Conservation (phyloP, 2,113 vertebrate species). For the Mesocricetus auratus region DNA sequence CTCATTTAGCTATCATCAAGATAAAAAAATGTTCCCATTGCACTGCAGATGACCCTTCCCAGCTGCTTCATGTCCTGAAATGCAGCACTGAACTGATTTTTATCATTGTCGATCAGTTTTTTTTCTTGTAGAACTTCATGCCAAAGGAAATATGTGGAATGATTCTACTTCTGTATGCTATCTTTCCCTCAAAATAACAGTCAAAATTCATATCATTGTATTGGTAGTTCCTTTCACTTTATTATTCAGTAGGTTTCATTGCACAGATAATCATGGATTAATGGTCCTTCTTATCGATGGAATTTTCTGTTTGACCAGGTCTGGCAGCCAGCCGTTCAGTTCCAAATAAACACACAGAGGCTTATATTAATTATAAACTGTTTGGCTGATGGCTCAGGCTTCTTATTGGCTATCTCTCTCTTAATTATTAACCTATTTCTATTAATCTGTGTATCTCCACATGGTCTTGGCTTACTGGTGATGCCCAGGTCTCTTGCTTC, state of each 20-base stretch:
- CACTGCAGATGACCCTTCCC: not conserved
- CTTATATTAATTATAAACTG: too few species aligned
- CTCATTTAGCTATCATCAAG: not conserved
- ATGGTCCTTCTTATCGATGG: not conserved
- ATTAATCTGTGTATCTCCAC: too few species aligned
- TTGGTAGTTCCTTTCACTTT: conserved; percentile 37
- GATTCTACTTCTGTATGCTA: not conserved
- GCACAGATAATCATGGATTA: conserved; percentile 8
- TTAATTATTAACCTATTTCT: too few species aligned
- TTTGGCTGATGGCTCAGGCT: too few species aligned
- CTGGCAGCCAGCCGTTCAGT: too few species aligned
- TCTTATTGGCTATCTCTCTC: too few species aligned
- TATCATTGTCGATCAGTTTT: conserved; percentile 10
- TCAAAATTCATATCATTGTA: not conserved
- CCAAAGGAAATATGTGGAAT: not conserved
- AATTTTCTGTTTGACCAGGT: too few species aligned
- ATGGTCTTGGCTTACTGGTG: too few species aligned
- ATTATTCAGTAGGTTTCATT: conserved; percentile 6
- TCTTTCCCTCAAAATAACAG: conserved; percentile 3
- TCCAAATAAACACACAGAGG: too few species aligned
- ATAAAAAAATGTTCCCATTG: conserved; percentile 18
- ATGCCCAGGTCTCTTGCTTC: too few species aligned
- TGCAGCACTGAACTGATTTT: not conserved
- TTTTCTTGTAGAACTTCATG: conserved; percentile 41
- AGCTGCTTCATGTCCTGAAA: not conserved